Conservation (phyloP, 2,888 invertebrate genomes). For the Megamerina dolium region DNA sequence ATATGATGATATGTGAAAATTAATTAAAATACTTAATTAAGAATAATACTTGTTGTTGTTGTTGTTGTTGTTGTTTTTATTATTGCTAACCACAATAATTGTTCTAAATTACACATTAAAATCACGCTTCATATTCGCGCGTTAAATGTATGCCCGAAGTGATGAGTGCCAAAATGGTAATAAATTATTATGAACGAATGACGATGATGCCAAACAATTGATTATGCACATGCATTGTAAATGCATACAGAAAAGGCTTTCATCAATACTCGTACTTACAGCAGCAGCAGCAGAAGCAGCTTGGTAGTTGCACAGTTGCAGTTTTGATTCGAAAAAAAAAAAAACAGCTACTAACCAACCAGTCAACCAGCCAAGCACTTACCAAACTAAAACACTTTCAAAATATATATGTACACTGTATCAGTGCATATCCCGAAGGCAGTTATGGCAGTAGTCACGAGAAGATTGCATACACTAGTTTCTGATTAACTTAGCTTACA, state of each 20-base stretch:
- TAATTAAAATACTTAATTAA: too few relatives aligned
- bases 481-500: too few relatives aligned
- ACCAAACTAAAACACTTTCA: too few relatives aligned
- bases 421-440: not conserved
- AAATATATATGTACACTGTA: constrained; percentile 1
- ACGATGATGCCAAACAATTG: constrained; percentile 19
- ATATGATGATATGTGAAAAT: too few relatives aligned
- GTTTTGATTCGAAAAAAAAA: constrained; percentile 24
- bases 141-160: constrained; percentile 17
- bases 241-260: constrained; percentile 11
- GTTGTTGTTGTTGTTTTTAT: too few relatives aligned
- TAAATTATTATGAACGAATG: constrained; percentile 33
- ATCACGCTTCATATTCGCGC: too few relatives aligned
- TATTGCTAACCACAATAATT: too few relatives aligned
- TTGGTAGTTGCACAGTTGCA: constrained; percentile 38
- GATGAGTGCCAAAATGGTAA: constrained; percentile 37
- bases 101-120: too few relatives aligned
- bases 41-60: too few relatives aligned
- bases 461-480: constrained; percentile 2
- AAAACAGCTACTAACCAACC: not conserved
- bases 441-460: not conserved
- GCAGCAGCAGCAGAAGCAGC: constrained; percentile 5
- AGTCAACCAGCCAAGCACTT: constrained; percentile 1
- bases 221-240: constrained; percentile 20
- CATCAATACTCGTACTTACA: constrained; percentile 18